Conservation (phyloP, 1,140 invertebrate genomes). For the Drosophila santomea region DNA sequence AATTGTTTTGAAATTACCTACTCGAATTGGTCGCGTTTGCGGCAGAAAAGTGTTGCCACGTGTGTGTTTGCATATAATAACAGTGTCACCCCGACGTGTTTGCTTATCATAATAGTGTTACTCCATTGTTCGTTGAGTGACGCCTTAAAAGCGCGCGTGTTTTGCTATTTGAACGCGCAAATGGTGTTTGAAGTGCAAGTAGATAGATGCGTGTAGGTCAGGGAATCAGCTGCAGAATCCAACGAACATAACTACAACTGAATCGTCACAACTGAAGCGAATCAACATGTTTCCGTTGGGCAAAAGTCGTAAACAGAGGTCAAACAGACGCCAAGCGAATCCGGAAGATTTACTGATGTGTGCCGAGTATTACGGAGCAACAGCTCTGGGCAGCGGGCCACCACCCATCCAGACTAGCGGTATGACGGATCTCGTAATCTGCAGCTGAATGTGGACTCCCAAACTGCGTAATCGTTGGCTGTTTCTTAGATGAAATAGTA, state of each 20-base stretch:
- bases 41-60: not conserved
- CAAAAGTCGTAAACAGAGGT: slow-evolving; percentile 12
- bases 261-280: slow-evolving; percentile 18
- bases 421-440: slow-evolving; percentile 11
- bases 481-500: slow-evolving; percentile 46
- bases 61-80: not conserved
- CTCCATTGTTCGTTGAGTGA: slow-evolving; percentile 10
- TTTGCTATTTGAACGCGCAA: slow-evolving; percentile 22
- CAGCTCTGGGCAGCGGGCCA: slow-evolving; percentile 9
- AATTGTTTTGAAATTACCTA: not conserved
- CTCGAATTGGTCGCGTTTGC: not conserved
- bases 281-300: slow-evolving; percentile 5
- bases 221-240: slow-evolving; percentile 18
- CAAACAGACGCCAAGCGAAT: slow-evolving; percentile 7
- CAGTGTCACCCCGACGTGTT: slow-evolving; percentile 20
- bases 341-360: slow-evolving; percentile 27
- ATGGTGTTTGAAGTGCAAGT: slow-evolving; percentile 3
- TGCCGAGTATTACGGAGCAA: slow-evolving; percentile 29
- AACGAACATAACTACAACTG: not conserved
- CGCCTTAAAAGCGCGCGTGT: slow-evolving; percentile 21
- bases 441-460: not conserved
- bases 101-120: slow-evolving; percentile 16
- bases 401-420: slow-evolving; percentile 26
- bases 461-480: slow-evolving; percentile 24
- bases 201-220: slow-evolving; percentile 42